Conservation (phyloP, 1,140 invertebrate genomes). For the Andricus grossulariae region DNA sequence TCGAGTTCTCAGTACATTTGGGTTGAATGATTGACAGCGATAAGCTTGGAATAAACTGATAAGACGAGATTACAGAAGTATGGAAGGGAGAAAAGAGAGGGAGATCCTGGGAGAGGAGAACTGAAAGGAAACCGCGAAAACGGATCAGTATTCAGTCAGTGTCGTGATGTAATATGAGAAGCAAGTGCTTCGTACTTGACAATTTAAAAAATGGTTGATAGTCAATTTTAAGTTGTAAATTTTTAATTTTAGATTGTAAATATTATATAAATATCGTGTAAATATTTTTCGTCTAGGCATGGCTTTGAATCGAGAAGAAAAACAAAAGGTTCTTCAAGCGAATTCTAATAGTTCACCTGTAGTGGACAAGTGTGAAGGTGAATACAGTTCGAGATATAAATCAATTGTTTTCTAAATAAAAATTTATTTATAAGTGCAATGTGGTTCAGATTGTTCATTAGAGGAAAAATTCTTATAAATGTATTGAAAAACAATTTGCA, state of each 20-base stretch:
- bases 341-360: conserved; percentile 27
- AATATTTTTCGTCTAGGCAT: not conserved
- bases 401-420: not conserved
- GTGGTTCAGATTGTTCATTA: too few species aligned
- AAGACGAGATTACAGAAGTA: not conserved
- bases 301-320: conserved; percentile 20
- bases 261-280: not conserved
- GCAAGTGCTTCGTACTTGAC: conserved; percentile 48
- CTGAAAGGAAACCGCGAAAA: conserved; percentile 41
- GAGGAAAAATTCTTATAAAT: too few species aligned
- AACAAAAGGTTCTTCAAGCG: conserved; percentile 15
- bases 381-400: conserved; percentile 9
- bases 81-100: conserved; percentile 13
- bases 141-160: conserved; percentile 32
- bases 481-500: too few species aligned
- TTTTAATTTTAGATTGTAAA: too few species aligned
- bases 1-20: not conserved
- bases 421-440: too few species aligned
- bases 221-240: not conserved
- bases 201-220: not conserved
- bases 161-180: conserved; percentile 41
- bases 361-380: conserved; percentile 20
- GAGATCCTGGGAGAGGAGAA: conserved; percentile 1
- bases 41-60: not conserved
- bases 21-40: conserved; percentile 14